These are phyloP conservation scores for Antheraea mylitta DNA, from an alignment of 1,140 invertebrate species.

Conservation along the genomic window DNA sequence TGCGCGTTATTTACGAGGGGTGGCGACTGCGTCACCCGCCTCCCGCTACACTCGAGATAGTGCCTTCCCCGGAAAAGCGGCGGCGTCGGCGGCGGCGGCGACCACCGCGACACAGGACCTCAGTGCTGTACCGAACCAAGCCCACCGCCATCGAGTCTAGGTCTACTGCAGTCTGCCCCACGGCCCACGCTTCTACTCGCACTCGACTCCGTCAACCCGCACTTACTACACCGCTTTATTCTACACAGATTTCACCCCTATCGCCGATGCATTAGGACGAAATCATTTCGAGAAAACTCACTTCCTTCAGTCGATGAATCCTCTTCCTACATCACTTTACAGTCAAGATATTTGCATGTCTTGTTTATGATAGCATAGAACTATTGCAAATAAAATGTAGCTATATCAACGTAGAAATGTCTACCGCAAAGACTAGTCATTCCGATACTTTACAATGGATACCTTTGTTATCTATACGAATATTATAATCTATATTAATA, in stretches of 20 bases:
- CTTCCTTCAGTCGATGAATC: slow-evolving; percentile 33
- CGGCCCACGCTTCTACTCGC: slow-evolving; percentile 38
- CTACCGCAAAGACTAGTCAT: slow-evolving; percentile 21
- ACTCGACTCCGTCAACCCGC: slow-evolving; percentile 29
- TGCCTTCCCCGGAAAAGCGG: slow-evolving; percentile 69
- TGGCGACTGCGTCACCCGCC: slow-evolving; percentile 38
- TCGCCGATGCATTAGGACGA: slow-evolving; percentile 47
- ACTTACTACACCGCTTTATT: slow-evolving; percentile 41
- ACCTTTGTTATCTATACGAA: too few species aligned
- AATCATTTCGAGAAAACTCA: slow-evolving; percentile 30
- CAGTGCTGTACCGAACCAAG: slow-evolving; percentile 35
- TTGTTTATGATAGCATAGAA: slow-evolving; percentile 71
- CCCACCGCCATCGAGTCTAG: slow-evolving; percentile 36
- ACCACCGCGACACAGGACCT: slow-evolving; percentile 31
- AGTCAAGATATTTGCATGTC: slow-evolving; percentile 65
- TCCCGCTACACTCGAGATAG: slow-evolving; percentile 69
- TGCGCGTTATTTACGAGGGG: slow-evolving; percentile 76
- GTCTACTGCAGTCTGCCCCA: slow-evolving; percentile 28
- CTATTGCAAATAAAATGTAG: slow-evolving; percentile 55
- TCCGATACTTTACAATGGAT: not conserved
- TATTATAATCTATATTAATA: too few species aligned
- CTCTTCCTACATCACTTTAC: slow-evolving; percentile 48
- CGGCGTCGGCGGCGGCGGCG: slow-evolving; percentile 37
- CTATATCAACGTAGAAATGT: slow-evolving; percentile 40
- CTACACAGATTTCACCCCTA: slow-evolving; percentile 59